Conservation (phyloP, 2,888 invertebrate genomes). For the Mylabris sibirica region DNA sequence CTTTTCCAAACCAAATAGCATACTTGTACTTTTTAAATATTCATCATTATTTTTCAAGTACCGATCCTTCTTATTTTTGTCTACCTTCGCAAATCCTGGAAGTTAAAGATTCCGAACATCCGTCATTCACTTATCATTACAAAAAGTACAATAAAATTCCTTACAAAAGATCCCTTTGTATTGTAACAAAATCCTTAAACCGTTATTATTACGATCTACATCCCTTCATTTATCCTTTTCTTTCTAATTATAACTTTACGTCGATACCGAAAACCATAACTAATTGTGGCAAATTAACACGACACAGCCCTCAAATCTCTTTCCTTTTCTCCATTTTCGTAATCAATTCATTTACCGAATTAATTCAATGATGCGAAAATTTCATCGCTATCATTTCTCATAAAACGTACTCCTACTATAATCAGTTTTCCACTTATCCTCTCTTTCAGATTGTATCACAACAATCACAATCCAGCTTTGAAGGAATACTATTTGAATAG, state of each 20-base stretch:
- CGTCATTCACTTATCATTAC: neutral
- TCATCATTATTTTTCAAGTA: neutral
- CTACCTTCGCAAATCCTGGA: neutral
- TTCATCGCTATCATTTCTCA: constrained; percentile 1
- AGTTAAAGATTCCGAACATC: constrained; percentile 7
- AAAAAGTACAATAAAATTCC: neutral
- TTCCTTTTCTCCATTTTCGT: neutral
- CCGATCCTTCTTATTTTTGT: neutral
- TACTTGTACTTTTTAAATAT: neutral
- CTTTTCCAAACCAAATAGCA: too few species aligned
- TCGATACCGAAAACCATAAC: neutral
- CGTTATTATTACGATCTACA: neutral
- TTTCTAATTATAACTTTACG: neutral
- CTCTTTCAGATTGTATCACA: neutral
- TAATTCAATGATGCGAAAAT: neutral
- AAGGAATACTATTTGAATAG: neutral
- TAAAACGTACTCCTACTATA: neutral
- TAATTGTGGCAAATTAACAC: too few species aligned
- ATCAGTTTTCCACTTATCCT: constrained; percentile 6
- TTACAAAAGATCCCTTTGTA: constrained; percentile 4
- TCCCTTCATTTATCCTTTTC: neutral
- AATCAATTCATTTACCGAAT: neutral
- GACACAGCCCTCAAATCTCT: neutral
- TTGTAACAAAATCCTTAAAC: constrained; percentile 2
- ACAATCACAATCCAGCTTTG: neutral